A percentile compares a stretch with the other conserved stretches of the same genome.
phyloP scores from a whole-genome alignment of 2,797 vertebrate species.

The Crotalus adamanteus region DNA sequence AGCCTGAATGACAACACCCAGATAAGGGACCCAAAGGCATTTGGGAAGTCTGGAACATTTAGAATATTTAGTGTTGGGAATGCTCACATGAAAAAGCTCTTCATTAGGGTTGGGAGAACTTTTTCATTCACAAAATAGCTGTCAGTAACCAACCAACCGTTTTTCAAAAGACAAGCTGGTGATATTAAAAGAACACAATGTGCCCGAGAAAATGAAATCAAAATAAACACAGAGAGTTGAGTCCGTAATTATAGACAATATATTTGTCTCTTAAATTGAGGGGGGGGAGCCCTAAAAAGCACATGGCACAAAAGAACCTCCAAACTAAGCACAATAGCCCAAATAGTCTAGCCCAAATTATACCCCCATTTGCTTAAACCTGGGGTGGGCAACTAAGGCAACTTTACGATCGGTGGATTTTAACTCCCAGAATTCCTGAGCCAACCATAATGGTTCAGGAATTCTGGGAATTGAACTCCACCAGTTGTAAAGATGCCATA shows the following conservation, averaged over 20 bases:
- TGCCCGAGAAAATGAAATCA: neutral
- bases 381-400: neutral
- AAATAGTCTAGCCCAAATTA: neutral
- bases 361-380: neutral
- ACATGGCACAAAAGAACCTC: neutral
- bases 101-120: neutral
- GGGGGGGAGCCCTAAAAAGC: neutral
- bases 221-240: neutral
- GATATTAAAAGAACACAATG: neutral
- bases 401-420: neutral
- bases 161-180: neutral
- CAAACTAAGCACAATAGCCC: neutral
- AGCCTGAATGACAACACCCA: neutral
- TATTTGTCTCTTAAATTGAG: neutral
- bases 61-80: neutral
- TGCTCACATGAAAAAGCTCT: neutral
- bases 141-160: neutral
- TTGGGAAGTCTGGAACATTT: neutral
- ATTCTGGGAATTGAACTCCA: neutral
- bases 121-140: neutral
- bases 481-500: neutral
- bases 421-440: no score
- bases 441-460: neutral
- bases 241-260: neutral
- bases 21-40: neutral